Conservation (phyloP, 1,140 invertebrate species). For the Saxidomus purpurata region DNA sequence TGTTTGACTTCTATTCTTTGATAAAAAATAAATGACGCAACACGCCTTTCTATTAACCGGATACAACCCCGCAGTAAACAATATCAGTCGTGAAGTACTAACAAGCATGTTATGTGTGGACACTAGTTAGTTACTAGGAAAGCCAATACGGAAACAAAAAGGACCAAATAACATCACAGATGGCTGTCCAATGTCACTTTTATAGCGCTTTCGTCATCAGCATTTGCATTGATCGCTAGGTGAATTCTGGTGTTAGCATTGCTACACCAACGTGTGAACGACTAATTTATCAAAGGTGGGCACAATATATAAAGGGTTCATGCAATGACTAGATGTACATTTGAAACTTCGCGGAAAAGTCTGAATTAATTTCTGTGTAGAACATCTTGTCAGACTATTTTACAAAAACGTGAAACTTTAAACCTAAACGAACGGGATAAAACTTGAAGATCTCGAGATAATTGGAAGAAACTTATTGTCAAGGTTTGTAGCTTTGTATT, state of each 20-base stretch:
- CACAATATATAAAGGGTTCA: neutral
- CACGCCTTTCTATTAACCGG: neutral
- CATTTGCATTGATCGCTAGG: neutral
- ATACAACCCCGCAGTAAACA: neutral
- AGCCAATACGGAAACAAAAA: neutral
- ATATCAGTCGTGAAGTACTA: neutral
- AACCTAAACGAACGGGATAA: too few relatives aligned
- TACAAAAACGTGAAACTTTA: too few relatives aligned
- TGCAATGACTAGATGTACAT: neutral
- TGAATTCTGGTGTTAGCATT: neutral
- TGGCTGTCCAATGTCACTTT: conserved; percentile 4
- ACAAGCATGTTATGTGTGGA: neutral
- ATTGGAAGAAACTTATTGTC: too few relatives aligned
- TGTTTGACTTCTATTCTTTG: too few relatives aligned
- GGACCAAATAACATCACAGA: conserved; percentile 11
- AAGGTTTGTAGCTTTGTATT: too few relatives aligned
- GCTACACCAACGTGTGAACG: neutral
- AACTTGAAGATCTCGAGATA: too few relatives aligned
- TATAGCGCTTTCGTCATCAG: neutral
- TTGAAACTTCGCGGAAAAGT: neutral
- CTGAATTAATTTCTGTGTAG: too few relatives aligned
- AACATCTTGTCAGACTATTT: too few relatives aligned
- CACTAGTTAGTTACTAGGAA: neutral
- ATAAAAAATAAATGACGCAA: neutral
- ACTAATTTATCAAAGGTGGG: conserved; percentile 22